A percentile compares a stretch with the other conserved stretches of the same genome.
These are phyloP conservation scores for Hydrolagus affinis DNA, from an alignment of 2,113 vertebrate species.

Conservation along the genomic window DNA sequence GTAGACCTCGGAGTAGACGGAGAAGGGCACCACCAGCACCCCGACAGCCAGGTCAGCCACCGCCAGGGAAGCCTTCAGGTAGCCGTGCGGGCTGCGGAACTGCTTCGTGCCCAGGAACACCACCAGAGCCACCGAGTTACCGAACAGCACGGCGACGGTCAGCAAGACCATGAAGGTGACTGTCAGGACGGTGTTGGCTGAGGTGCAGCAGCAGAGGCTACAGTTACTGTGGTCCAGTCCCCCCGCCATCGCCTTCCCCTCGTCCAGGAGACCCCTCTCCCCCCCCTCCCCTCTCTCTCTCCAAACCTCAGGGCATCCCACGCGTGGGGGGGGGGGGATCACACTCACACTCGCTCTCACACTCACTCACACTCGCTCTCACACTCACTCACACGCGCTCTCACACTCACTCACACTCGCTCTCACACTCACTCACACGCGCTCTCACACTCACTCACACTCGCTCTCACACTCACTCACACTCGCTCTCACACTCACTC, in stretches of 20 bases:
- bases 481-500: not conserved
- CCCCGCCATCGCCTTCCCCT: slow-evolving; percentile 40
- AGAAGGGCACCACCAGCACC: slow-evolving; percentile 58
- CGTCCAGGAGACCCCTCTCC: not conserved
- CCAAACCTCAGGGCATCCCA: not conserved
- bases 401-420: too few species aligned
- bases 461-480: not conserved
- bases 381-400: too few species aligned
- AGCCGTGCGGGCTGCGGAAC: slow-evolving; percentile 61
- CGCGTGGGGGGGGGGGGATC: not conserved
- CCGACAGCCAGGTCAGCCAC: slow-evolving; percentile 62
- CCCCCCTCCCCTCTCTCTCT: too few species aligned
- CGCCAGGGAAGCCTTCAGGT: slow-evolving; percentile 63
- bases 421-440: too few species aligned
- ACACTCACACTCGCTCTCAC: not conserved
- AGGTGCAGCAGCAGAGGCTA: slow-evolving; percentile 57
- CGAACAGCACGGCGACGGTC: slow-evolving; percentile 53
- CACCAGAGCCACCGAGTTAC: slow-evolving; percentile 58
- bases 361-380: too few species aligned
- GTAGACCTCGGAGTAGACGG: slow-evolving; percentile 57
- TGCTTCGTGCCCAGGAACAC: slow-evolving; percentile 56
- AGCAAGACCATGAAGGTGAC: slow-evolving; percentile 59
- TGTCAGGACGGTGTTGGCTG: slow-evolving; percentile 50
- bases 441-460: not conserved
- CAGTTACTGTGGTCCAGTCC: slow-evolving; percentile 43